phyloP scores from a whole-genome alignment of 2,888 invertebrate species.

The Polia nebulosa region DNA sequence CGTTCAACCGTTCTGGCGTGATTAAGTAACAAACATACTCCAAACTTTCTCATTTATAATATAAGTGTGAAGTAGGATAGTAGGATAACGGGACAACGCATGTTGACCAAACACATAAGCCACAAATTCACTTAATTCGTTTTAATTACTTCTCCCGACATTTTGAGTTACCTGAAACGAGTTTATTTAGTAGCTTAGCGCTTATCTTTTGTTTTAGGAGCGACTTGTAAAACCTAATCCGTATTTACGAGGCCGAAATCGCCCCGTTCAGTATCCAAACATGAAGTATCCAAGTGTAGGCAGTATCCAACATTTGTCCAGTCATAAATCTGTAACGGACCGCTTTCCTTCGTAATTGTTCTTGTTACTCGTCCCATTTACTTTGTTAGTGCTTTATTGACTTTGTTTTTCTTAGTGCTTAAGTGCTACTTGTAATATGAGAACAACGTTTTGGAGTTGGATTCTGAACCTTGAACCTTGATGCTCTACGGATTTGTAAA shows the following conservation, averaged over 20 bases:
- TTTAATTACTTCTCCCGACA: constrained; percentile 6
- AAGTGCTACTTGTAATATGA: constrained; percentile 30
- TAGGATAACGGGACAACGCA: neutral
- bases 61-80: too few species aligned
- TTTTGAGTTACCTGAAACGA: constrained; percentile 17
- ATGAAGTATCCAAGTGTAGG: constrained; percentile 15
- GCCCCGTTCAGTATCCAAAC: neutral
- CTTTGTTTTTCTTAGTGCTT: constrained; percentile 65
- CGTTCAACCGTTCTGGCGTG: too few species aligned
- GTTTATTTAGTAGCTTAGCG: constrained; percentile 23
- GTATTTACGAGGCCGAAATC: constrained; percentile 36
- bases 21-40: too few species aligned
- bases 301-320: constrained; percentile 50
- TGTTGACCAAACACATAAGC: neutral
- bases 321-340: constrained; percentile 70
- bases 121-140: constrained; percentile 7
- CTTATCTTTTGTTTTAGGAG: constrained; percentile 42
- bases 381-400: constrained; percentile 62
- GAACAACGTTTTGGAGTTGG: constrained; percentile 4
- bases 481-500: neutral
- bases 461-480: constrained; percentile 15
- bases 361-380: constrained; percentile 69
- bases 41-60: too few species aligned
- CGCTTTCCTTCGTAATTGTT: constrained; percentile 72
- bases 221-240: constrained; percentile 39